Evolutionary conservation across 2,888 invertebrate species (phyloP).

Genomic region (Tiphia femorata): DNA sequence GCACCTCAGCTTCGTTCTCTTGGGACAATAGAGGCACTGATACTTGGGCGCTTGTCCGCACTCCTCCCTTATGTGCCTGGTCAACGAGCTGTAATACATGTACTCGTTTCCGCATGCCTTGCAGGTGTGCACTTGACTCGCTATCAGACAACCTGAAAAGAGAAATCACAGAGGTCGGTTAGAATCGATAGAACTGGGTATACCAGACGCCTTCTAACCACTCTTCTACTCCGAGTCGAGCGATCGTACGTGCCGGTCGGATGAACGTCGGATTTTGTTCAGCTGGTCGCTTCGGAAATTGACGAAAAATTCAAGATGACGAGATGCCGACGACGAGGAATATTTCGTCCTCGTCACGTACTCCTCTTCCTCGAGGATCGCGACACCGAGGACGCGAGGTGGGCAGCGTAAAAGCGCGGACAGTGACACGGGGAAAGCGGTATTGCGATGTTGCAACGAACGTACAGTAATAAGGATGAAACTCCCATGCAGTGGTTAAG

Average conservation of each 20-base stretch:
- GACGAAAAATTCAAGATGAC: not conserved
- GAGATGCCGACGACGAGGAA: not conserved
- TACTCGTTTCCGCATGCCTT: constrained; percentile 58
- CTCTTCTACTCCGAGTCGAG: too few relatives aligned
- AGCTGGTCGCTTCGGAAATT: not conserved
- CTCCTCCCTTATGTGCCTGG: constrained; percentile 59
- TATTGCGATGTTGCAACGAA: too few relatives aligned
- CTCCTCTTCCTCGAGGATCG: too few relatives aligned
- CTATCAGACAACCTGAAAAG: constrained; percentile 51
- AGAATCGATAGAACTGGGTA: constrained; percentile 20
- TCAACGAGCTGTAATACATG: constrained; percentile 57
- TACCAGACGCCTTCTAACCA: too few relatives aligned
- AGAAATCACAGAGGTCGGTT: constrained; percentile 37
- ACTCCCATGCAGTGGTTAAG: too few relatives aligned
- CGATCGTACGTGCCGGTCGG: too few relatives aligned
- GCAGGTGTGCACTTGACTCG: constrained; percentile 45
- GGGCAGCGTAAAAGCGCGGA: too few relatives aligned
- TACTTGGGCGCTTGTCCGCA: constrained; percentile 62
- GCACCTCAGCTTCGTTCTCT: constrained; percentile 61
- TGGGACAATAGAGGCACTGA: constrained; percentile 63
- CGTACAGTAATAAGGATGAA: too few relatives aligned
- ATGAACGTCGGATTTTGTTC: too few relatives aligned
- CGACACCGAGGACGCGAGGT: too few relatives aligned
- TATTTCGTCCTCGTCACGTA: not conserved
- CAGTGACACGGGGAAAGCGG: too few relatives aligned